These are phyloP conservation scores for Tipula unca DNA, from an alignment of 2,888 invertebrate genomes.

Conservation along the genomic window DNA sequence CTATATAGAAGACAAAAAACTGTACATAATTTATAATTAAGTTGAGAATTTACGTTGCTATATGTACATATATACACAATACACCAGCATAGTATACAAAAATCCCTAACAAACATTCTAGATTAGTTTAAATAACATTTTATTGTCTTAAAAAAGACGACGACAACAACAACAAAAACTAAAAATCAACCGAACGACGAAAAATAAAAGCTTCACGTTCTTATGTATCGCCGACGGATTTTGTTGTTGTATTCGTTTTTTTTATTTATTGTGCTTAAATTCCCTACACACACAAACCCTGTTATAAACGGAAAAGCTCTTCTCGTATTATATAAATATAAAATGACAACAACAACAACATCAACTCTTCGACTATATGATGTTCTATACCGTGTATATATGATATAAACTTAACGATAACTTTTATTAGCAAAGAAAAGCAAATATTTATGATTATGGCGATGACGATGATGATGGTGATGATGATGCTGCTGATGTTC, in stretches of 20 bases:
- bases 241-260: background rate
- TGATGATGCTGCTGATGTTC: background rate
- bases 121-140: constrained; percentile 14
- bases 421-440: constrained; percentile 14
- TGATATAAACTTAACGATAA: background rate
- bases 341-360: background rate
- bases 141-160: background rate
- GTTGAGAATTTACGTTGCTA: background rate
- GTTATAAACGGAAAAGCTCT: background rate
- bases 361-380: background rate
- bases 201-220: background rate
- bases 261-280: background rate
- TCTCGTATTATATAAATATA: background rate
- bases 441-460: background rate
- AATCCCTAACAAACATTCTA: background rate
- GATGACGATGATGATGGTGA: background rate
- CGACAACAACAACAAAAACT: background rate
- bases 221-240: background rate
- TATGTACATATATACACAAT: background rate
- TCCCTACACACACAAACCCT: background rate
- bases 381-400: background rate
- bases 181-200: background rate
- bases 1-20: background rate
- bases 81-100: background rate
- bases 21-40: background rate